Evolutionary conservation across 2,888 invertebrate species (phyloP).

Genomic region (Drepana falcataria): DNA sequence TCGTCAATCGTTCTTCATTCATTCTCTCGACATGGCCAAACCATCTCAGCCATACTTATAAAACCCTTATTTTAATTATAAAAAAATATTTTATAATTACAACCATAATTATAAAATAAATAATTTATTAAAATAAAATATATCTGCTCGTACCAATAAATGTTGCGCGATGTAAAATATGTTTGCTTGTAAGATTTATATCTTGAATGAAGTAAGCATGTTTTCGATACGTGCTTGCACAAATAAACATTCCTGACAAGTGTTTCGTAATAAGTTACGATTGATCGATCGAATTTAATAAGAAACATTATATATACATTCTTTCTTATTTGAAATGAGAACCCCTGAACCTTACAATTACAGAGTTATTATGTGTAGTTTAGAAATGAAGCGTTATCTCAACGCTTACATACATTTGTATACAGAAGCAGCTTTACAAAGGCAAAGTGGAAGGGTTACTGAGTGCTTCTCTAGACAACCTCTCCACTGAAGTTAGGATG

Average conservation of each 20-base stretch:
- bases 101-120: too few relatives aligned
- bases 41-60: too few relatives aligned
- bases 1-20: too few relatives aligned
- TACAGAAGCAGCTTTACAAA: neutral
- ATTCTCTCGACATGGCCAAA: too few relatives aligned
- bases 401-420: too few relatives aligned
- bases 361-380: too few relatives aligned
- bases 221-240: slow-evolving; percentile 50
- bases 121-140: too few relatives aligned
- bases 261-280: slow-evolving; percentile 18
- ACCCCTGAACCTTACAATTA: neutral
- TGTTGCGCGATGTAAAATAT: too few relatives aligned
- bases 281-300: slow-evolving; percentile 14
- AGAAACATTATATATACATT: slow-evolving; percentile 10
- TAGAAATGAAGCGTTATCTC: too few relatives aligned
- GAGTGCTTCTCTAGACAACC: slow-evolving; percentile 30
- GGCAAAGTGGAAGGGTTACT: slow-evolving; percentile 41
- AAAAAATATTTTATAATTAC: too few relatives aligned
- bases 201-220: slow-evolving; percentile 49
- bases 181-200: slow-evolving; percentile 35
- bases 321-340: neutral
- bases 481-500: slow-evolving; percentile 43
- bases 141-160: too few relatives aligned
- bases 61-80: too few relatives aligned
- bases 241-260: slow-evolving; percentile 38